Base-by-base conservation (phyloP, 2,113 vertebrate genomes). In the Mirza zaza region DNA sequence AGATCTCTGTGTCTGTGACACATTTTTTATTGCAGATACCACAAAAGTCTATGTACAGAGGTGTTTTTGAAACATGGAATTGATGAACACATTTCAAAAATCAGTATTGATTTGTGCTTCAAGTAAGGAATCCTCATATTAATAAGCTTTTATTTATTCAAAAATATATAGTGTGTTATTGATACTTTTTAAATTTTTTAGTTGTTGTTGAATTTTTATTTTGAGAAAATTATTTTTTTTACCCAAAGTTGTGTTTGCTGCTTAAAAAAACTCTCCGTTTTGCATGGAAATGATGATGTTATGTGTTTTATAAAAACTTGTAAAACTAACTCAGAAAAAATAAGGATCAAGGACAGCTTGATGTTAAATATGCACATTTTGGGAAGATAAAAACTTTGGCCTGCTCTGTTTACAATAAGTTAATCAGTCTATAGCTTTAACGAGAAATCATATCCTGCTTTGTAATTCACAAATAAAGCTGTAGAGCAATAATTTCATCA, bases 1-100 rank as follows among this genome's bases (percentile, higher is more conserved):
- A 48, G 8, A 18, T n/a, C 39, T 55, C 36, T 29, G 21, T 67
- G 6, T 34, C 3, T 67, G 23, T 92, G 50, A 96, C 80, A 82
- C 48, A 55, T 63, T 21, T 96, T 97, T 96, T 96, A 77, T 97
- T 95, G 94, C 86, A 94, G 87, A 52, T 95, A 88, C 21, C 80
- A 1, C 3, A 93, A 95, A 20, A 70, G 71, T 55, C 68, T 95
- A 14, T 39, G 8, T 45, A 27, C 8, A 79, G 11, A 83, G 29
- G 8, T 3, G 83, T 93, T 97, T 81, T 92, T 94, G 85, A 96
- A 96, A 94, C 27, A 90, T 0, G 52, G 70, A 21, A 91, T 87
- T 96, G 67, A 39, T 34, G 63, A 48, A 91, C 27, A 68, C 12
- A 7, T 85, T 96, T 92, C 79, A 95, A 65, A 94, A 91, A 81